Base-by-base conservation (phyloP, 2,113 vertebrate genomes). In the Lathamus discolor region DNA sequence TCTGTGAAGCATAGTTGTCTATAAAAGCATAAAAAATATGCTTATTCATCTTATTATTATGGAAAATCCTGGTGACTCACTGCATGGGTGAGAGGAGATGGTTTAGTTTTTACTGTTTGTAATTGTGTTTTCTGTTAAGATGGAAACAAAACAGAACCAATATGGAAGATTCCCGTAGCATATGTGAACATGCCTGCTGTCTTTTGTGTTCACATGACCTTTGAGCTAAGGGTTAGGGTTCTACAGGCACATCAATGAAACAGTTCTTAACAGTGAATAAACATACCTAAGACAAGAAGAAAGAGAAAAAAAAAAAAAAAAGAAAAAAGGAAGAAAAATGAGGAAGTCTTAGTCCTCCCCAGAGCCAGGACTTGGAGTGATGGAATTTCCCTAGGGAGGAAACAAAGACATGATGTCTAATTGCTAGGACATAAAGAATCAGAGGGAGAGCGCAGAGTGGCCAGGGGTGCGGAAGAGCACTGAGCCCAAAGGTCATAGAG, bases 31-130 rank as follows among this genome's bases (percentile, higher is more conserved):
- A 10, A 92, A 85, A 83, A 92, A 86, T 85, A 78, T 79, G 83
- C 85, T 93, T 89, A 74, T 84, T 93, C 85, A 90, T 86, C 57
- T 73, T 37, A 90, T 62, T 89, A 54, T 66, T 91, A 55, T 86
- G 92, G 95, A 96, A 95, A 95, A 72, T 84, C 39, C 46, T 88
- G 35, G 82, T 96, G 90, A 97, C 29, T 97, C 88, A 93, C 48
- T 86, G 57, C 39, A 70, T 69, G 90, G 93, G 75, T 5, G 0
- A 75, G 80, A 87, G 68, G 80, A 86, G 29, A 33, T 37, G 48
- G 55, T 81, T 94, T 87, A 83, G 74, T 62, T 88, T 54, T 75
- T 86, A 41, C 76, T 90, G 46, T 88, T 95, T 95, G 57, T 75
- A 88, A 83, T 5, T 61, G 66, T 77, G 66, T 93, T 90, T 87